Conservation (phyloP, 1,140 invertebrate species). For the Neuroterus valhalla region DNA sequence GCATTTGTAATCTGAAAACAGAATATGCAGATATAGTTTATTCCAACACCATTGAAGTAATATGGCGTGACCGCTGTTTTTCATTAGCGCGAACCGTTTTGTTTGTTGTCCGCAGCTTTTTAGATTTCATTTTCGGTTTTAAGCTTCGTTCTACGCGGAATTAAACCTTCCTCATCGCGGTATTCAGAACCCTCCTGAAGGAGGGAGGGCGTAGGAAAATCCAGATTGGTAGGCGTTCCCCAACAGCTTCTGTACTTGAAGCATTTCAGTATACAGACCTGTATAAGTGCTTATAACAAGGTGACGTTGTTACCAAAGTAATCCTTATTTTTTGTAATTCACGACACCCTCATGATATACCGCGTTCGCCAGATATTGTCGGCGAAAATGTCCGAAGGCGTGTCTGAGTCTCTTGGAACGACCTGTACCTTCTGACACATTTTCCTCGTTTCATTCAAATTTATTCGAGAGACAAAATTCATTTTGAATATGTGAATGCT, state of each 20-base stretch:
- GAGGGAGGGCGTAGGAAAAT: slow-evolving; percentile 39
- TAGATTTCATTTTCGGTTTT: slow-evolving; percentile 72
- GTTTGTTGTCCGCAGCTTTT: slow-evolving; percentile 62
- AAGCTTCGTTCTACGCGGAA: slow-evolving; percentile 57
- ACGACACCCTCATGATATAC: slow-evolving; percentile 51
- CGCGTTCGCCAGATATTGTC: slow-evolving; percentile 37
- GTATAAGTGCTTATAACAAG: slow-evolving; percentile 41
- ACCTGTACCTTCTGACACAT: slow-evolving; percentile 28
- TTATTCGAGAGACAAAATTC: slow-evolving; percentile 34
- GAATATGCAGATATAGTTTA: slow-evolving; percentile 47
- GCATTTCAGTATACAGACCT: slow-evolving; percentile 47
- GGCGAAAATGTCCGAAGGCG: background rate
- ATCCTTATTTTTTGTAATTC: slow-evolving; percentile 66
- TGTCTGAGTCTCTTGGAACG: slow-evolving; percentile 14
- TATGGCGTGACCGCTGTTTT: slow-evolving; percentile 60
- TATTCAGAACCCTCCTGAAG: slow-evolving; percentile 49
- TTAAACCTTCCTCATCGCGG: slow-evolving; percentile 57
- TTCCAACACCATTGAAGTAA: slow-evolving; percentile 47
- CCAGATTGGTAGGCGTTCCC: slow-evolving; percentile 69
- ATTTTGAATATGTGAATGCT: too few species aligned
- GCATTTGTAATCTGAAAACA: slow-evolving; percentile 39
- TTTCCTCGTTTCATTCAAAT: slow-evolving; percentile 4
- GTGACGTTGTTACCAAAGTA: slow-evolving; percentile 39
- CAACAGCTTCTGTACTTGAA: slow-evolving; percentile 34
- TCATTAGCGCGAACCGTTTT: slow-evolving; percentile 54